Evolutionary conservation across 2,797 vertebrate genomes (phyloP), one percentile per base, ranked within the genome.

Genomic region (Glyptemys insculpta): DNA sequence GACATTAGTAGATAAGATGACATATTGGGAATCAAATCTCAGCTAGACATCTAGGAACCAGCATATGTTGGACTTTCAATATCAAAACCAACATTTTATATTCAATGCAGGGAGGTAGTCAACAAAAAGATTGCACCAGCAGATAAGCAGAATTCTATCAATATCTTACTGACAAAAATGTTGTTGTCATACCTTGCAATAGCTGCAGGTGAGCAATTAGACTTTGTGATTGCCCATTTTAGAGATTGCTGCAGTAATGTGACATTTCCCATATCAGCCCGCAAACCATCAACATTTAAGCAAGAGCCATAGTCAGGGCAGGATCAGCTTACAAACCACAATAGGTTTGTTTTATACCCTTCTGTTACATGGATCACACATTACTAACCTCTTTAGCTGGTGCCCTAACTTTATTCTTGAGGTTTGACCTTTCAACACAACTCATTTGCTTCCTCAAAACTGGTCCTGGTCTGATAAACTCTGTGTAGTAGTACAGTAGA

Each of bases 351-450:
- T 93, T 86, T 84, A 10, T 21, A 72, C 54, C n/a, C 10, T 23
- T 29, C 19, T 85, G 47, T 83, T 85, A 88, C 9, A 74, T 79
- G 62, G 16, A 85, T 50, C 53, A 47, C 25, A 88, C 23, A 49
- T 83, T 57, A 85, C 59, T 88, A 56, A 82, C 54, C 5, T 83
- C 56, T 89, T 88, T 88, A 49, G 81, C 88, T 90, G 23, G 52
- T 59, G 34, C 50, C 76, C 9, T 68, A 81, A 92, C 52, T 87
- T 91, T 92, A 87, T 85, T 92, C 59, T 90, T 80, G 34, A 78
- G 6, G 3, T 6, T 90, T 49, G 37, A 49, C 9, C 34, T 76
- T 93, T 62, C 21, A 89, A 3, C 56, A 68, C 27, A 72, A 29
- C 68, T 27, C 2, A 25, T 86, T 27, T 86, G 65, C 37, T 91